Evolutionary conservation across 35 echinoderm and acorn worm species (phyloP).

Genomic region (Nesometra sesokonis): DNA sequence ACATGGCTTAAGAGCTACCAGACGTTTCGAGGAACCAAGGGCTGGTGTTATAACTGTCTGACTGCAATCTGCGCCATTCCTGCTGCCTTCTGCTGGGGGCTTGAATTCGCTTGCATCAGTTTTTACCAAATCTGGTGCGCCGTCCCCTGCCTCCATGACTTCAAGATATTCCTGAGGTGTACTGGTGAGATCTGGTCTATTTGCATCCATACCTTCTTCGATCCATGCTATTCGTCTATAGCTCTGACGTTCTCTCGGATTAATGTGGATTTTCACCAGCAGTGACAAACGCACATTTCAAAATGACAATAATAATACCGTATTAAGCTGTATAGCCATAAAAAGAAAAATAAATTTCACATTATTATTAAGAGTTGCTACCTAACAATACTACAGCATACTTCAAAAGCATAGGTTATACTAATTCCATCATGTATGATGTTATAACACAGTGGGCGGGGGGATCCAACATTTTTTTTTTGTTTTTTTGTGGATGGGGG

Average conservation of each 20-base stretch:
- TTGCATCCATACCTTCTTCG: background rate
- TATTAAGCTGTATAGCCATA: too few species aligned
- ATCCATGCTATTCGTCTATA: slow-evolving; percentile 1
- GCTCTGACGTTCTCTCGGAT: slow-evolving; percentile 26
- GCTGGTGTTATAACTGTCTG: slow-evolving; percentile 56
- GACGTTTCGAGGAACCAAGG: slow-evolving; percentile 48
- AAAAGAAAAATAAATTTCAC: too few species aligned
- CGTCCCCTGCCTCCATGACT: background rate
- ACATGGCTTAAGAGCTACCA: slow-evolving; percentile 60
- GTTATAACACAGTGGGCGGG: too few species aligned
- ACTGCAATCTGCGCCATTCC: slow-evolving; percentile 56
- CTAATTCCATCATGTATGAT: too few species aligned
- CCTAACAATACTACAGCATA: too few species aligned
- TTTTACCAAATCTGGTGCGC: slow-evolving; percentile 45
- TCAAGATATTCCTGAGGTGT: background rate
- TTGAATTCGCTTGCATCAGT: slow-evolving; percentile 26
- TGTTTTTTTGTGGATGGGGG: too few species aligned
- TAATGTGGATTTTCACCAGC: slow-evolving; percentile 14
- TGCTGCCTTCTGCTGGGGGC: slow-evolving; percentile 55
- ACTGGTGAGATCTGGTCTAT: background rate
- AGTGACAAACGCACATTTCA: too few species aligned
- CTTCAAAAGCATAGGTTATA: too few species aligned
- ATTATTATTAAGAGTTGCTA: too few species aligned
- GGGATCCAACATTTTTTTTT: too few species aligned
- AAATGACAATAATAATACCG: too few species aligned